phyloP scores from a whole-genome alignment of 1,140 invertebrate genomes.

The Aradophagus sp. region DNA sequence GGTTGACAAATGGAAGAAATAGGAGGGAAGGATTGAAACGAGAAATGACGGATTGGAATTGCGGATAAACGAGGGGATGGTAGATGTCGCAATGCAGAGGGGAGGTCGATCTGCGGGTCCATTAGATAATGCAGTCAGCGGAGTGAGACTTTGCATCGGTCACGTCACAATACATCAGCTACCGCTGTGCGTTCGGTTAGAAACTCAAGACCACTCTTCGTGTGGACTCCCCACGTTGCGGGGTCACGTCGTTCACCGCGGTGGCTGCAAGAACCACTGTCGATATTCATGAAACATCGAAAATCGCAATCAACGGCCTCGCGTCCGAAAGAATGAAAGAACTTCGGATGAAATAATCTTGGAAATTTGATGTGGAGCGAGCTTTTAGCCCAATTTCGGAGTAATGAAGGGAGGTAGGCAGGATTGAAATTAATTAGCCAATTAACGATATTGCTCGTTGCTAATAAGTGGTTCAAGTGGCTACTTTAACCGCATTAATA shows the following conservation, averaged over 20 bases:
- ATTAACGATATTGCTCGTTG: no score
- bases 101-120: slow-evolving; percentile 54
- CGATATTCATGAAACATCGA: slow-evolving; percentile 29
- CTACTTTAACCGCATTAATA: no score
- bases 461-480: no score
- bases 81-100: slow-evolving; percentile 7
- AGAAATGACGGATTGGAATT: background rate
- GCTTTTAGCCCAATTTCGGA: slow-evolving; percentile 16
- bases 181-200: slow-evolving; percentile 72
- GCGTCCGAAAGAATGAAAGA: background rate
- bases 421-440: no score
- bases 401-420: no score
- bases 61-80: background rate
- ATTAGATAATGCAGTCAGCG: slow-evolving; percentile 73
- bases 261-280: slow-evolving; percentile 41
- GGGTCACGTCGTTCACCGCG: slow-evolving; percentile 54
- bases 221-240: slow-evolving; percentile 71
- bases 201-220: slow-evolving; percentile 64
- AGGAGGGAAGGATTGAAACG: slow-evolving; percentile 47
- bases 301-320: slow-evolving; percentile 12
- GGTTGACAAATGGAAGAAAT: no score
- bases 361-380: no score
- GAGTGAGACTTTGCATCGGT: slow-evolving; percentile 61
- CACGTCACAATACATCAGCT: slow-evolving; percentile 75
- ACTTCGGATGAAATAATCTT: no score